Evolutionary conservation across 2,113 vertebrate species (phyloP), one percentile per base, ranked within the genome.

Genomic region (Myotis davidii): DNA sequence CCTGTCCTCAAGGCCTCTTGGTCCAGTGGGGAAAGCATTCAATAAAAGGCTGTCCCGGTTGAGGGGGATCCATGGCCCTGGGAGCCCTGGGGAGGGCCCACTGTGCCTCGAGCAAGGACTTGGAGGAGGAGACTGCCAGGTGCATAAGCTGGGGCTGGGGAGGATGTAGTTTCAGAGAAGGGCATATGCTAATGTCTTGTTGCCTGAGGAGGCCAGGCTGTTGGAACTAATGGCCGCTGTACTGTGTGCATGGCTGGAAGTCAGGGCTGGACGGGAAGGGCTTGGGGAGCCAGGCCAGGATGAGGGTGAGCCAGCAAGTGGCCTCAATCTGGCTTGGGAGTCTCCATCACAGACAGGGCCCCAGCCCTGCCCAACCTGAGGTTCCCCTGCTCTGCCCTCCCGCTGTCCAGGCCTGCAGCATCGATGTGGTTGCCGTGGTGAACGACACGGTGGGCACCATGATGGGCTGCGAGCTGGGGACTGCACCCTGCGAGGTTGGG

Each of bases 391-490:
- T 84, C 70, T 82, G 3, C 16, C 25, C 6, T 39, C 23, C 9
- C 91, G 12, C 69, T 34, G 0, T 34, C 29, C 82, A 99, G 99
- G 97, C 97, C 94, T 97, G 95, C 93, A 82, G 86, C 0, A 98
- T 99, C 0, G 95, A 99, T 0, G 98, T 99, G 0, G 95, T 99
- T 72, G 99, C 99, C 34, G 98, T 99, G 97, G 98, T 99, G 96
- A 99, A 99, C 0, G 98, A 99, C 93, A 98, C 99, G 0, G 99
- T 99, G 92, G 99, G 99, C 61, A 99, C 99, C 17, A 99, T 99
- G 99, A 99, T 99, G 99, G 98, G 98, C 88, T 99, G 99, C 0
- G 98, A 98, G 56, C 98, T 50, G 5, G 84, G 0, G 0, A 90
- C 96, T 8, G 88, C 90, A 77, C 98, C 98, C 3, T 99, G 99